phyloP scores from a whole-genome alignment of 2,113 vertebrate species.

The Brachirus orientalis region DNA sequence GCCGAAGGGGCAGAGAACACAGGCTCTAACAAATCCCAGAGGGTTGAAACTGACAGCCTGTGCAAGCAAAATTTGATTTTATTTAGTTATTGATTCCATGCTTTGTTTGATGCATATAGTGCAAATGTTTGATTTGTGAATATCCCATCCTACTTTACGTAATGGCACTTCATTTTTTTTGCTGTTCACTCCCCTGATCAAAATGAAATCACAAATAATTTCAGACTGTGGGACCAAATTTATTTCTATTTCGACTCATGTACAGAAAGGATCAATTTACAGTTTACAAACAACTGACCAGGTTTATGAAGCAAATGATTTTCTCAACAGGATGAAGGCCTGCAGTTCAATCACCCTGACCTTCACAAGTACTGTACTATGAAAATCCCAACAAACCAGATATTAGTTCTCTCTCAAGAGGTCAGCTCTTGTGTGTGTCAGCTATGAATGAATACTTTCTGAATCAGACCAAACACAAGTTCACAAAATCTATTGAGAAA shows the following conservation, averaged over 20 bases:
- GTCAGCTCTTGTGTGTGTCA: slow-evolving; percentile 4
- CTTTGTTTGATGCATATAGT: too few relatives aligned
- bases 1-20: too few relatives aligned
- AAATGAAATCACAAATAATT: slow-evolving; percentile 10
- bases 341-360: slow-evolving; percentile 36
- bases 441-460: slow-evolving; percentile 6
- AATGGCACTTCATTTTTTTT: too few relatives aligned
- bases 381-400: slow-evolving; percentile 14
- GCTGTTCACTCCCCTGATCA: not conserved
- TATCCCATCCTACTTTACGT: too few relatives aligned
- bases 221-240: slow-evolving; percentile 70
- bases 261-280: slow-evolving; percentile 76
- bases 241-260: slow-evolving; percentile 74
- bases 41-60: too few relatives aligned
- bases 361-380: slow-evolving; percentile 11
- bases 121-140: too few relatives aligned
- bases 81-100: too few relatives aligned
- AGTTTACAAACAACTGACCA: slow-evolving; percentile 77
- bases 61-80: too few relatives aligned
- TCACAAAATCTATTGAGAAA: slow-evolving; percentile 47
- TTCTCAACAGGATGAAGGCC: slow-evolving; percentile 62
- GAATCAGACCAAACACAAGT: slow-evolving; percentile 37
- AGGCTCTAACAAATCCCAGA: too few relatives aligned
- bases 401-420: not conserved
- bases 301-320: slow-evolving; percentile 56